Percentiles rank a stretch among this genome's conserved stretches.
Evolutionary conservation across 2,888 invertebrate species (phyloP).

Genomic region (Patella depressa): DNA sequence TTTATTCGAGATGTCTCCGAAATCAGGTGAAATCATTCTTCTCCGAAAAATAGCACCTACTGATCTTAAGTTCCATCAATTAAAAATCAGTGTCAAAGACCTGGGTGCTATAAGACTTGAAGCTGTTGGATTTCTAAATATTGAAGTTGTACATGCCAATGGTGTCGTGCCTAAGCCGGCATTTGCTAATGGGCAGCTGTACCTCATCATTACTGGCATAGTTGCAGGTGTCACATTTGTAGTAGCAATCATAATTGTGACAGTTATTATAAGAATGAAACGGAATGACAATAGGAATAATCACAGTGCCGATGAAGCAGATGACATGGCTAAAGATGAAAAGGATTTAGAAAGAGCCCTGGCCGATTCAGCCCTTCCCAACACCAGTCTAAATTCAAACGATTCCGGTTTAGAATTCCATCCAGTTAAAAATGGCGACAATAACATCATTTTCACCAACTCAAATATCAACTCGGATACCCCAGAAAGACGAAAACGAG

Average conservation of each 20-base stretch:
- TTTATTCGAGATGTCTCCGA: background rate
- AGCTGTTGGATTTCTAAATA: constrained; percentile 28
- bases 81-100: constrained; percentile 90
- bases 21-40: background rate
- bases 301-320: constrained; percentile 15
- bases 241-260: constrained; percentile 58
- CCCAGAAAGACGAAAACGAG: background rate
- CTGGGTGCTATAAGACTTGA: constrained; percentile 84
- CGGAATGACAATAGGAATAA: constrained; percentile 43
- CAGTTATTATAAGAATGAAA: constrained; percentile 58
- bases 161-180: constrained; percentile 26
- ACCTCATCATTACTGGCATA: constrained; percentile 52
- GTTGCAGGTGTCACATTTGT: constrained; percentile 59
- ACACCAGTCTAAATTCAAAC: background rate
- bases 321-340: constrained; percentile 37
- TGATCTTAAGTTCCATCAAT: constrained; percentile 78
- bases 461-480: background rate
- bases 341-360: constrained; percentile 23
- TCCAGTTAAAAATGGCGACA: background rate
- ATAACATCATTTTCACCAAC: background rate
- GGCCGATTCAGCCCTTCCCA: background rate
- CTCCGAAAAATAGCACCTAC: constrained; percentile 82
- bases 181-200: constrained; percentile 22
- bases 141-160: constrained; percentile 36
- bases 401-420: constrained; percentile 1